Evolutionary conservation across 2,113 vertebrate genomes (phyloP), one percentile per base, ranked within the genome.

Genomic region (Mola mola): DNA sequence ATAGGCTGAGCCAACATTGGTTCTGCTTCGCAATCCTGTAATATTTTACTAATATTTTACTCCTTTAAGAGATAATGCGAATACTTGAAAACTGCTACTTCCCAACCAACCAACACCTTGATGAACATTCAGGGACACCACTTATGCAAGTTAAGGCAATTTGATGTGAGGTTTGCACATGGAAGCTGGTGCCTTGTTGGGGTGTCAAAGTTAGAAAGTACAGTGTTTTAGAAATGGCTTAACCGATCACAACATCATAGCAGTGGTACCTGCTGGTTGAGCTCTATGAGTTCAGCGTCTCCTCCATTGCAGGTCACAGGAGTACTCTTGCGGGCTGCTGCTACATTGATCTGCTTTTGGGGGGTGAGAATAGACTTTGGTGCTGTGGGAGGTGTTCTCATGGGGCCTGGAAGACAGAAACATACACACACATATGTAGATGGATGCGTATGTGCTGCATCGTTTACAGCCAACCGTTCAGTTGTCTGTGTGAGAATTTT

Each of bases 301-400:
- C 93, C 92, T 0, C 96, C 95, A 0, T 97, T 98, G 17, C 95
- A 91, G 48, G 92, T 56, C 0, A 91, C 65, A 0, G 87, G 91
- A 0, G 85, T 68, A 38, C 79, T 92, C 89, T 92, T 95, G 80
- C 94, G 91, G 4, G 89, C 51, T 66, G 93, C 82, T 21, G 91
- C 47, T 46, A 86, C 29, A 3, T 79, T 94, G 71, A 90, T 90
- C 79, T 92, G 86, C 24, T 94, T 91, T 21, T 89, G 93, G 0
- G 92, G 89, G 28, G 92, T 34, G 4, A 92, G 93, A 40, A 91
- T 92, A 24, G 16, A 92, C 89, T 97, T 98, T 29, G 93, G 95
- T 67, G 87, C 92, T 0, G 96, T 97, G 47, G 95, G 96, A 46
- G 96, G 96, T 11, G 94, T 97, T 85, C 95, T 94, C 92, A 95